These are phyloP conservation scores for Megaceryle maxima DNA, from an alignment of 2,113 vertebrate genomes.

Conservation along the genomic window DNA sequence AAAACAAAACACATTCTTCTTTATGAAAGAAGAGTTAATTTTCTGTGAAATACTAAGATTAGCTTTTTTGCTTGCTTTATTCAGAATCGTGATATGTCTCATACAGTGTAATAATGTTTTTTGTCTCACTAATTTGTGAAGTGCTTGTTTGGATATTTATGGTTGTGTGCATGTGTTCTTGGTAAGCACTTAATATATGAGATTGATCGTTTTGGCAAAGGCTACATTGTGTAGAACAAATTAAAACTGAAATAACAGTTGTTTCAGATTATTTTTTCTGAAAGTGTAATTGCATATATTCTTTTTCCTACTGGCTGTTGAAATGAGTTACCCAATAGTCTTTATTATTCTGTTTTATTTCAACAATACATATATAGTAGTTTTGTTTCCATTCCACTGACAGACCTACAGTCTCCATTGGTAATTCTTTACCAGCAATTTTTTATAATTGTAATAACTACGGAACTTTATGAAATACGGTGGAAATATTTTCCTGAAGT, in stretches of 20 bases:
- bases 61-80: conserved; percentile 41
- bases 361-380: conserved; percentile 28
- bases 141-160: conserved; percentile 46
- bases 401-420: conserved; percentile 32
- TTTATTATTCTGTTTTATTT: conserved; percentile 68
- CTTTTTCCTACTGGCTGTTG: conserved; percentile 45
- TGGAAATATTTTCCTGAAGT: conserved; percentile 33
- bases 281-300: conserved; percentile 60
- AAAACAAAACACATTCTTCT: conserved; percentile 60
- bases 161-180: conserved; percentile 39
- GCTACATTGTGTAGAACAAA: conserved; percentile 43
- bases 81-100: conserved; percentile 10
- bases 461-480: conserved; percentile 47
- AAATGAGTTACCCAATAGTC: conserved; percentile 66
- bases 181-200: conserved; percentile 62
- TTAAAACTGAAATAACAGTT: conserved; percentile 62
- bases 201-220: conserved; percentile 61
- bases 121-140: conserved; percentile 57
- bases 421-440: conserved; percentile 54
- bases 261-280: conserved; percentile 65
- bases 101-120: conserved; percentile 28
- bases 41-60: conserved; percentile 59
- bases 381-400: conserved; percentile 58
- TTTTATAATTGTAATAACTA: conserved; percentile 44
- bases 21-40: conserved; percentile 64